These are phyloP conservation scores for Avahi laniger DNA, from an alignment of 2,797 vertebrate species.

Conservation along the genomic window DNA sequence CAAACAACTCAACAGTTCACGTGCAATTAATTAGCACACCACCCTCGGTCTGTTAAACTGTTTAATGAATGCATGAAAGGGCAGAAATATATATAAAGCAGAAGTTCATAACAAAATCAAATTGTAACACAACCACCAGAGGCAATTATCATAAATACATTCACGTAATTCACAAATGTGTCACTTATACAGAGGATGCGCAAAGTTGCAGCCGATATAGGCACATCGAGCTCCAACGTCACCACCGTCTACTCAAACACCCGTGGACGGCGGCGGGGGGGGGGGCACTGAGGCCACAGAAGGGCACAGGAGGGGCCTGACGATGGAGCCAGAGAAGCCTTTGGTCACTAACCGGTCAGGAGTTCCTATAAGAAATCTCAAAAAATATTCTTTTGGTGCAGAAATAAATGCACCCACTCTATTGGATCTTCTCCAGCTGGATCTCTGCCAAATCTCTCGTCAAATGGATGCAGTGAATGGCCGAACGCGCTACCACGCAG, in stretches of 20 bases:
- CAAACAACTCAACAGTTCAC: constrained; percentile 40
- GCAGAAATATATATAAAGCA: constrained; percentile 69
- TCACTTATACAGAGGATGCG: constrained; percentile 43
- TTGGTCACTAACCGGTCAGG: accelerated
- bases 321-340: not conserved
- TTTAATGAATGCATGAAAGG: constrained; percentile 81
- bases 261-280: not conserved
- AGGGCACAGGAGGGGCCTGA: constrained; percentile 50
- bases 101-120: constrained; percentile 74
- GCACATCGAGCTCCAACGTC: accelerated
- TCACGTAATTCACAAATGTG: constrained; percentile 52
- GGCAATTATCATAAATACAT: not conserved
- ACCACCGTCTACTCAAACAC: accelerated
- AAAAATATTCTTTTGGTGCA: accelerated
- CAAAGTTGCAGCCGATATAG: not conserved
- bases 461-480: accelerated
- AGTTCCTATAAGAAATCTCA: not conserved
- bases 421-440: not conserved
- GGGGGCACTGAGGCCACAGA: not conserved
- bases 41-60: constrained; percentile 57
- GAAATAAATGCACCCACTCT: not conserved
- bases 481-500: accelerated
- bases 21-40: constrained; percentile 81
- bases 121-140: constrained; percentile 55
- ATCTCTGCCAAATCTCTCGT: not conserved